Conservation (phyloP, 2,888 invertebrate species). For the Branchellion lobata region DNA sequence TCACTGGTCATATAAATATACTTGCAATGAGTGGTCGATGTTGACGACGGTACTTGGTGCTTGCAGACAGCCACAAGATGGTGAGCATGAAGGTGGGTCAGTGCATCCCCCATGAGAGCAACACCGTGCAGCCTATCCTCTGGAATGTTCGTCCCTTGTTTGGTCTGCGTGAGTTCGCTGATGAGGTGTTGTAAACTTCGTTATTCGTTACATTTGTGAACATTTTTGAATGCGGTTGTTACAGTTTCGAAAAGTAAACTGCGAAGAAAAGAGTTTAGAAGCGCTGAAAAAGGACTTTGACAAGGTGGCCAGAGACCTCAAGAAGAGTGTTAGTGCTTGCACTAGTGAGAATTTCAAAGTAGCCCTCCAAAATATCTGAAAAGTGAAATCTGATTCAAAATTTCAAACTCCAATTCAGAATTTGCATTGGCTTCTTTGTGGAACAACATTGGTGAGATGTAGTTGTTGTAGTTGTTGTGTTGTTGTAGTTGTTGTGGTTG, state of each 20-base stretch:
- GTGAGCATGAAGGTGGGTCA: conserved; percentile 61
- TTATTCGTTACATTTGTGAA: background rate
- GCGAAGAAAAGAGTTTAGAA: background rate
- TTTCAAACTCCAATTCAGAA: no score
- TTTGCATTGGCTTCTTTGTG: background rate
- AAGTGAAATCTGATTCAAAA: background rate
- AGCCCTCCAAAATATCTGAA: background rate
- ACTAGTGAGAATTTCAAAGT: no score
- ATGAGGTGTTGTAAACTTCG: background rate
- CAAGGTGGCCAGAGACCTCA: background rate
- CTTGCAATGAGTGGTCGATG: no score
- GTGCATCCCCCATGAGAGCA: conserved; percentile 60
- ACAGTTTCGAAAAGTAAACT: conserved; percentile 13
- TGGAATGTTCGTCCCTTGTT: conserved; percentile 59
- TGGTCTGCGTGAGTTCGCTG: conserved; percentile 48
- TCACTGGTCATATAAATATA: no score
- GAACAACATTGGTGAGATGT: background rate
- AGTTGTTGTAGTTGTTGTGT: background rate
- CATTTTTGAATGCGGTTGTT: background rate
- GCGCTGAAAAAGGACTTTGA: background rate
- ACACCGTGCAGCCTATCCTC: conserved; percentile 60
- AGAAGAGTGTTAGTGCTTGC: background rate
- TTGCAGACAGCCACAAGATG: conserved; percentile 59
- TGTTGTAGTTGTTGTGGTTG: background rate
- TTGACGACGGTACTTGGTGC: background rate